Evolutionary conservation across 2,113 vertebrate species (phyloP).

Genomic region (Laticauda laticaudata): DNA sequence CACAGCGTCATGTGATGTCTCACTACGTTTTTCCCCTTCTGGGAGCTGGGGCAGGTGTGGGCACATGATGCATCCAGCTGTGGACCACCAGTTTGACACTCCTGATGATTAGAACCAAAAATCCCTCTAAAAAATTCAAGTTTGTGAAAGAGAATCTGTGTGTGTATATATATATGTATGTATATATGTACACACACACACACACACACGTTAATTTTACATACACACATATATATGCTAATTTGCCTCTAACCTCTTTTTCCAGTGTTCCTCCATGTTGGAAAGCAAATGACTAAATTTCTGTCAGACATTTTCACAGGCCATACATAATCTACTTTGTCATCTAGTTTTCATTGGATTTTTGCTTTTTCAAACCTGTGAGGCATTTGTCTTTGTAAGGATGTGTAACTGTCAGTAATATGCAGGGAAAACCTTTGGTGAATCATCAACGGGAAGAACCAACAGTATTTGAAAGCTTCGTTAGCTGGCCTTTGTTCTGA

Average conservation of each 20-base stretch:
- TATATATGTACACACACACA: too few species aligned
- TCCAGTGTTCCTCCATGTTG: background rate
- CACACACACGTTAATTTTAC: too few species aligned
- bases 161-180: too few species aligned
- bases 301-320: conserved; percentile 22
- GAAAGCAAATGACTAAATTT: background rate
- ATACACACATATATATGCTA: background rate
- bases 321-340: background rate
- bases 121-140: background rate
- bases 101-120: background rate
- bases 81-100: too few species aligned
- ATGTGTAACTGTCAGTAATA: conserved; percentile 33
- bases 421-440: conserved; percentile 44
- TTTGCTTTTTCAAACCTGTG: background rate
- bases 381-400: conserved; percentile 32
- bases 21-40: too few species aligned
- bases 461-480: conserved; percentile 57
- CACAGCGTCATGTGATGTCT: too few species aligned
- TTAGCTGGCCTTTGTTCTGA: conserved; percentile 68
- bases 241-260: background rate
- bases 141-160: background rate
- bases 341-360: background rate
- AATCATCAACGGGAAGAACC: conserved; percentile 47
- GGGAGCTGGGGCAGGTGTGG: too few species aligned
- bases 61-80: too few species aligned